Evolutionary conservation across 2,797 vertebrate genomes (phyloP).

Genomic region (Champsocephalus esox): DNA sequence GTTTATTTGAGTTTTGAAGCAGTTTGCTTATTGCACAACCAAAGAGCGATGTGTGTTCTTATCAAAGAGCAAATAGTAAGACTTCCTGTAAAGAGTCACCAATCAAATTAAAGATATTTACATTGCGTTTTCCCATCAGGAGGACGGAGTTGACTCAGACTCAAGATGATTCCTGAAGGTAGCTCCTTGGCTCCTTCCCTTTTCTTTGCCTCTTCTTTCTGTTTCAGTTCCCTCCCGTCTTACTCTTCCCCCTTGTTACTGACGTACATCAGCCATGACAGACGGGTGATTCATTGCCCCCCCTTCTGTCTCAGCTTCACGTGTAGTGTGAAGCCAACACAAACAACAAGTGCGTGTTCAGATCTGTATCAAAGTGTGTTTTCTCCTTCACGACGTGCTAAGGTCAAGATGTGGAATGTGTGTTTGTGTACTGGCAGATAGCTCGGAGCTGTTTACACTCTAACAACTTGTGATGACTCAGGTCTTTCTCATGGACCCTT

Average conservation of each 20-base stretch:
- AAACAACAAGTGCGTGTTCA: constrained; percentile 19
- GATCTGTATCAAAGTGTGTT: constrained; percentile 21
- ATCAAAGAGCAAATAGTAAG: neutral
- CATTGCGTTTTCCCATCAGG: constrained; percentile 11
- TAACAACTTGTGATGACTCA: constrained; percentile 36
- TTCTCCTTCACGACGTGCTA: constrained; percentile 20
- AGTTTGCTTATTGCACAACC: neutral
- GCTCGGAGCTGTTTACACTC: constrained; percentile 37
- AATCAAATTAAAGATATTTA: constrained; percentile 1
- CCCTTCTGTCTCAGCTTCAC: constrained; percentile 25
- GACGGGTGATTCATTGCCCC: constrained; percentile 53
- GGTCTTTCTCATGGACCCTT: constrained; percentile 20
- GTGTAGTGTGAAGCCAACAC: constrained; percentile 36
- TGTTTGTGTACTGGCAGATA: constrained; percentile 40
- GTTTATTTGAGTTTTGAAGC: neutral
- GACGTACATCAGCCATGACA: constrained; percentile 55
- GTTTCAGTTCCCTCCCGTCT: neutral
- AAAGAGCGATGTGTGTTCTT: neutral
- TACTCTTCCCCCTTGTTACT: constrained; percentile 6
- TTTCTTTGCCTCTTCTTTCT: constrained; percentile 1
- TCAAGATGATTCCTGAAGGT: neutral
- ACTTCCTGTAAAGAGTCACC: neutral
- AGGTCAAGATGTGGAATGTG: constrained; percentile 42
- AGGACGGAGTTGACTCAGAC: neutral
- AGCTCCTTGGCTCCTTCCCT: neutral